A percentile compares a stretch with the other conserved stretches of the same genome.
These are phyloP conservation scores for Thaumetopoea pityocampa DNA, from an alignment of 1,140 invertebrate genomes.

Conservation along the genomic window DNA sequence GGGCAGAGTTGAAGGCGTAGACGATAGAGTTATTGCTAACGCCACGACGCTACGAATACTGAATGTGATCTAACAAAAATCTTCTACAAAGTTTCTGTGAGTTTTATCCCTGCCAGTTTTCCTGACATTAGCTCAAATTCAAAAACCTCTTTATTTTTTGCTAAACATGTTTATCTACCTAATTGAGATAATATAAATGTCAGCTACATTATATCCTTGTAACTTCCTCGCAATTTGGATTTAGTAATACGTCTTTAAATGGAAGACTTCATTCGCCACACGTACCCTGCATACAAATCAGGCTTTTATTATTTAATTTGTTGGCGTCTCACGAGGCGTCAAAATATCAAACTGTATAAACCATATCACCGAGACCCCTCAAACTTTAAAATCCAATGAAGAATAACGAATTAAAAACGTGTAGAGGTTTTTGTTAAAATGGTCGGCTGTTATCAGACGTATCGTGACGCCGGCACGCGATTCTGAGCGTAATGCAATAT, in stretches of 20 bases:
- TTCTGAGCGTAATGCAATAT: slow-evolving; percentile 63
- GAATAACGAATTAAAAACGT: too few relatives aligned
- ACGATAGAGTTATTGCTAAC: too few relatives aligned
- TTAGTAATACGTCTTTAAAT: slow-evolving; percentile 22
- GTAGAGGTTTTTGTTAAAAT: slow-evolving; percentile 28
- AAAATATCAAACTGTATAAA: slow-evolving; percentile 45
- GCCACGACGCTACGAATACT: too few relatives aligned
- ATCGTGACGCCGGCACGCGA: slow-evolving; percentile 54
- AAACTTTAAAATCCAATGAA: neutral
- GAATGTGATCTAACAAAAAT: too few relatives aligned
- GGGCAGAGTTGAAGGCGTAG: too few relatives aligned
- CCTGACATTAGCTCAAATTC: too few relatives aligned
- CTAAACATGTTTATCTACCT: too few relatives aligned
- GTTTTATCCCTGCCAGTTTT: too few relatives aligned
- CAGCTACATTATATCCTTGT: slow-evolving; percentile 12
- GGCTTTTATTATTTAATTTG: slow-evolving; percentile 60
- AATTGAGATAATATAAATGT: slow-evolving; percentile 13
- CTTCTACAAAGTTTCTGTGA: too few relatives aligned
- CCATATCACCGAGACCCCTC: slow-evolving; percentile 24
- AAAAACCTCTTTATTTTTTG: too few relatives aligned
- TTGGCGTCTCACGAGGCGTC: slow-evolving; percentile 50
- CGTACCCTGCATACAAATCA: slow-evolving; percentile 52
- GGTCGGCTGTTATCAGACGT: slow-evolving; percentile 40
- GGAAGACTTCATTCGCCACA: slow-evolving; percentile 30
- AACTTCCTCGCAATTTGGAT: slow-evolving; percentile 22